A percentile compares a stretch with the other conserved stretches of the same genome.
phyloP scores from a whole-genome alignment of 2,888 invertebrate genomes.

The Drosophila neotestacea region DNA sequence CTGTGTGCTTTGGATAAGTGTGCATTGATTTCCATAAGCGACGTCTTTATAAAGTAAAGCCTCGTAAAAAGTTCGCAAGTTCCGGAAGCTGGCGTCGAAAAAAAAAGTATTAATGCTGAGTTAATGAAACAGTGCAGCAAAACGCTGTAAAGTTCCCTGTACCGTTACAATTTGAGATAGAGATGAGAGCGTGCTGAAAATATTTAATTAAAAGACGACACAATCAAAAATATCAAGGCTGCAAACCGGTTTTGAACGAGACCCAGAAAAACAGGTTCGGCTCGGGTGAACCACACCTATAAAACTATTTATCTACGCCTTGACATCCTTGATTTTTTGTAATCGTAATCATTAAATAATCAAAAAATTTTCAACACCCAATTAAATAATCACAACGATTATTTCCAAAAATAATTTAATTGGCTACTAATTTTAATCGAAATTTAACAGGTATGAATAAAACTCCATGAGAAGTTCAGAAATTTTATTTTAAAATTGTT shows the following conservation, averaged over 20 bases:
- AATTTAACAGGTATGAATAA: too few relatives aligned
- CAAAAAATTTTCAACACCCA: too few relatives aligned
- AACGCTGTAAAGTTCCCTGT: constrained; percentile 37
- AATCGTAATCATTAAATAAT: too few relatives aligned
- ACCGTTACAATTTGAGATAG: background rate
- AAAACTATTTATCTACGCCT: too few relatives aligned
- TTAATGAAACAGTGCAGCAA: constrained; percentile 76
- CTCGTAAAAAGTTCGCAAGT: constrained; percentile 60
- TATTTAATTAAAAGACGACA: background rate
- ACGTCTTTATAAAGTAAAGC: constrained; percentile 41
- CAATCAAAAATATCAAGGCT: background rate
- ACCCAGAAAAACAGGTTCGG: too few relatives aligned
- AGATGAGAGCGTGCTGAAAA: constrained; percentile 5
- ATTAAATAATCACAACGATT: too few relatives aligned
- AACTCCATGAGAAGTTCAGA: too few relatives aligned
- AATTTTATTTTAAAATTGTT: background rate
- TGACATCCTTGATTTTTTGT: too few relatives aligned
- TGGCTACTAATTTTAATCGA: too few relatives aligned
- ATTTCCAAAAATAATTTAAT: too few relatives aligned
- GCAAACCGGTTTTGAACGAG: too few relatives aligned
- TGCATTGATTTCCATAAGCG: constrained; percentile 72
- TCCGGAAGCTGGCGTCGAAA: constrained; percentile 31
- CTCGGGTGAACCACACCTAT: too few relatives aligned
- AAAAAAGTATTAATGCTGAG: constrained; percentile 54
- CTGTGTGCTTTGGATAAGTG: constrained; percentile 35